Base-by-base conservation (phyloP, 2,888 invertebrate genomes). In the Ellobium chinense region DNA sequence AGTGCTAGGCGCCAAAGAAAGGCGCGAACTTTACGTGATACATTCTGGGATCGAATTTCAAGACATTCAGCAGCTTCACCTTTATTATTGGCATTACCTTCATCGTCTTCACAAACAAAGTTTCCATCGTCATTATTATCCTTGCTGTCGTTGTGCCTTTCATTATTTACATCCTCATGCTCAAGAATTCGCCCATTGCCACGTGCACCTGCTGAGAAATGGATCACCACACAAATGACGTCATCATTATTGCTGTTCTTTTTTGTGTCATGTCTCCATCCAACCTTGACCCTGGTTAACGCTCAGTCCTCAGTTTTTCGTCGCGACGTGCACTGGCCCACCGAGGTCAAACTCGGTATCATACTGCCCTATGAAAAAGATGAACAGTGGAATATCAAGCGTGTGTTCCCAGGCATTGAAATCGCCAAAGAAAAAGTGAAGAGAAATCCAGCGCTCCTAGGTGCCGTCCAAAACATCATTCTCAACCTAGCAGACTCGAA, bases 401-500 rank as follows among this genome's bases (percentile, higher is more conserved):
- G 37, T 12, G 62, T 73, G 1, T 58, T 9, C 27, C 73, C 73
- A 1, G 73, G 58, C 27, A 60, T 73, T 18, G 21, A 60, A 36
- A 73, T 73, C 27, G 73, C 73, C 9, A n/a, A n/a, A 37, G 73
- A 73, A 24, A 60, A 36, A 12, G 18, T 73, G 0, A n/a, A 37
- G 1, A 37, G 37, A 58, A n/a, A 73, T 5, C 27, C 58, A n/a
- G 5, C 34, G 27, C 36, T 34, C 27, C 63, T 62, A 31, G 29
- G 18, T 24, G n/a, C 31, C 36, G 34, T 66, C 14, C 34, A 36
- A 39, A 4, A 56, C 21, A 66, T 76, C 39, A 18, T 66, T 7
- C 46, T 76, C 24, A 66, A 34, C 1, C 84, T 86, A n/a, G 83
- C 81, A 9, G 91, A 92, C 82, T 91, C 92, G 0, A 63, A 87